Evolutionary conservation across 2,888 invertebrate species (phyloP).

Genomic region (Endotricha flammealis): DNA sequence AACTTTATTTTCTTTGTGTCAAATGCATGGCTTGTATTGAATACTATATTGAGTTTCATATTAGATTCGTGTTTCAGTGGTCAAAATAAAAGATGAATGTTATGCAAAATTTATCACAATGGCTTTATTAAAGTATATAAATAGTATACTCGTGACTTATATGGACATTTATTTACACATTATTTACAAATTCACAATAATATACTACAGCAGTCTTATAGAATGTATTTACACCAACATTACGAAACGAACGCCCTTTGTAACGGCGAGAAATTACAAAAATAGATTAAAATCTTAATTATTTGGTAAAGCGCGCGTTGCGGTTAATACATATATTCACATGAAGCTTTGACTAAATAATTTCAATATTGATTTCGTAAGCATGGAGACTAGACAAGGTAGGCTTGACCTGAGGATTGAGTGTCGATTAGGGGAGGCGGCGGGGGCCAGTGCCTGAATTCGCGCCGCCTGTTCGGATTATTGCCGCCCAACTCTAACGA

Average conservation of each 20-base stretch:
- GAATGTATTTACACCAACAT: conserved; percentile 73
- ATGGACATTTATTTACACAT: conserved; percentile 73
- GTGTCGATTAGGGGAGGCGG: conserved; percentile 65
- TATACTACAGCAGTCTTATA: conserved; percentile 77
- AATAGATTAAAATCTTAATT: conserved; percentile 71
- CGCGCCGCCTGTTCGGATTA: conserved; percentile 62
- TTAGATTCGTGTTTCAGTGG: too few species aligned
- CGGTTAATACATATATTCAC: conserved; percentile 64
- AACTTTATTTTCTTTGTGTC: too few species aligned
- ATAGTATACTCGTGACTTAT: conserved; percentile 77
- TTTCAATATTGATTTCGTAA: conserved; percentile 38
- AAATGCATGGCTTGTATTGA: too few species aligned
- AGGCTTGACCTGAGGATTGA: conserved; percentile 69
- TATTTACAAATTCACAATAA: conserved; percentile 75
- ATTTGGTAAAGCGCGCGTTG: conserved; percentile 75
- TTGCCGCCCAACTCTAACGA: conserved; percentile 83
- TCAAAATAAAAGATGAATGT: conserved; percentile 41
- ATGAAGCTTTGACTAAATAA: conserved; percentile 67
- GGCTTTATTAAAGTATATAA: conserved; percentile 79
- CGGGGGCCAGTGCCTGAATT: conserved; percentile 69
- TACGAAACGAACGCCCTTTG: conserved; percentile 61
- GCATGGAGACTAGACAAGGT: conserved; percentile 69
- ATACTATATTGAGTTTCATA: too few species aligned
- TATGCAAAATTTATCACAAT: conserved; percentile 78
- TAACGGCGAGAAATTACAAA: conserved; percentile 71